phyloP scores from a whole-genome alignment of 2,888 invertebrate genomes.

The Pecten maximus region DNA sequence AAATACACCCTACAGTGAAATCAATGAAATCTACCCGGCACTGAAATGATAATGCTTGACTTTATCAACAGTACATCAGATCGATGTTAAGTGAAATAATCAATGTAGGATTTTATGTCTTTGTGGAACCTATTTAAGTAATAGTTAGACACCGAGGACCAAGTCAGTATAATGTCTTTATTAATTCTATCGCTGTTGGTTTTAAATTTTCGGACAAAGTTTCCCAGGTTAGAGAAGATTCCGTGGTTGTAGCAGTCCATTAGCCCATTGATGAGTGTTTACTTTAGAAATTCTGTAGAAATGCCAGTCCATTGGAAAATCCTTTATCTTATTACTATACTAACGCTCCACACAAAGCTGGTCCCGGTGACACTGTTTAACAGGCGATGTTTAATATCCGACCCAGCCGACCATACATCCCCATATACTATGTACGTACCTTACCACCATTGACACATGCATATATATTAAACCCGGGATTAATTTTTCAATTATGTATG shows the following conservation, averaged over 20 bases:
- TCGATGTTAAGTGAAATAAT: too few species aligned
- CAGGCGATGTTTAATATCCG: not conserved
- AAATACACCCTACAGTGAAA: too few species aligned
- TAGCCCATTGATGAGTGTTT: not conserved
- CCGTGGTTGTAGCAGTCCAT: not conserved
- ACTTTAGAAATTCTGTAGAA: not conserved
- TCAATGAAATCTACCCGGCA: too few species aligned
- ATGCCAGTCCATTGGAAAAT: not conserved
- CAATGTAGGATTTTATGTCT: too few species aligned
- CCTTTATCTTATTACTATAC: not conserved
- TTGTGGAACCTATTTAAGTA: too few species aligned
- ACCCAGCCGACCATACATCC: not conserved
- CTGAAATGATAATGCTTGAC: too few species aligned
- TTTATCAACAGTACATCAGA: too few species aligned
- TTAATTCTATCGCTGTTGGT: too few species aligned
- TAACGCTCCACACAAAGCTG: not conserved
- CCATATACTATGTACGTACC: not conserved
- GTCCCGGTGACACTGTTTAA: not conserved
- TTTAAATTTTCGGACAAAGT: too few species aligned
- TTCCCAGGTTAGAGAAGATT: too few species aligned
- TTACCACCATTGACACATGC: not conserved
- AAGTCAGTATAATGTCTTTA: too few species aligned
- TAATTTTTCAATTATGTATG: not conserved
- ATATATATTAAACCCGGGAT: not conserved
- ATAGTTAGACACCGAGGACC: too few species aligned